Conservation (phyloP, 2,113 vertebrate genomes). For the Podarcis cretensis region DNA sequence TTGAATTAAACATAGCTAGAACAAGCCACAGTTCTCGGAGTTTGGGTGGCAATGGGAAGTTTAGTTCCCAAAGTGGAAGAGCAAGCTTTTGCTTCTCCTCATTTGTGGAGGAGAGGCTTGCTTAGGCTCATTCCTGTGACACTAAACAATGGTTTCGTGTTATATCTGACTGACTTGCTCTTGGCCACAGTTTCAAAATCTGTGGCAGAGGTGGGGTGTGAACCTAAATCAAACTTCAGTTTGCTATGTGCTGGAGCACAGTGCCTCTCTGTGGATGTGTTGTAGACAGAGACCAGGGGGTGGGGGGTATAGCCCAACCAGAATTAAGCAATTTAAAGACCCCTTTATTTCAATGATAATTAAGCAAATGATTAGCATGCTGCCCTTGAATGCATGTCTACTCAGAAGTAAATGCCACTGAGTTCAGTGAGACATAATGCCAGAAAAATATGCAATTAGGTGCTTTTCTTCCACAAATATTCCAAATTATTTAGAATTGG, state of each 20-base stretch:
- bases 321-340: background rate
- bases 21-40: background rate
- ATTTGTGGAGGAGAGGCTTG: background rate
- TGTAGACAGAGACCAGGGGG: background rate
- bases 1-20: background rate
- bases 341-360: background rate
- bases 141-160: background rate
- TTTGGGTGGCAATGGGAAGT: background rate
- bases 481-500: background rate
- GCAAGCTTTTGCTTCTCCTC: background rate
- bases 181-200: background rate
- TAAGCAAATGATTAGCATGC: background rate
- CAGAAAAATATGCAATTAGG: background rate
- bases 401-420: background rate
- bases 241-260: too few relatives aligned
- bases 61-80: background rate
- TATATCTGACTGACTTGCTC: background rate
- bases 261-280: background rate
- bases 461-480: background rate
- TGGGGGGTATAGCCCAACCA: background rate
- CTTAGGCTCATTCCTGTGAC: background rate
- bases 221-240: background rate
- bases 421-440: background rate
- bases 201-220: background rate
- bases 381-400: background rate